These are phyloP conservation scores for Azemiops feae DNA, from an alignment of 2,113 vertebrate genomes.

Conservation along the genomic window DNA sequence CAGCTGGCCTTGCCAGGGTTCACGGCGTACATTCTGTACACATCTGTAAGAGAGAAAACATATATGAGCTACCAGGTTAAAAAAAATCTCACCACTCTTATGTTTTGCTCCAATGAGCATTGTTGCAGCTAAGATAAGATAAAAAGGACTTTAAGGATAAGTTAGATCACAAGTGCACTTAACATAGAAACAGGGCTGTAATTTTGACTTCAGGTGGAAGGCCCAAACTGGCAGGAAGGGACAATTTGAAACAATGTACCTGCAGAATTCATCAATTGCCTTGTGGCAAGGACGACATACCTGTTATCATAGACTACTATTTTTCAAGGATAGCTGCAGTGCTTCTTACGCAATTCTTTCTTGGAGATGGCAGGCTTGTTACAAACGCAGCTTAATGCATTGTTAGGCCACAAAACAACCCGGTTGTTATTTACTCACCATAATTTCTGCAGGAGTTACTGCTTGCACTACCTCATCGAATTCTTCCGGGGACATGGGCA, in stretches of 20 bases:
- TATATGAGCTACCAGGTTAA: background rate
- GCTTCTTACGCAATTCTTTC: background rate
- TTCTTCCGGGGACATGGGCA: constrained; percentile 91
- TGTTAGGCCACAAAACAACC: background rate
- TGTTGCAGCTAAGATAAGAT: background rate
- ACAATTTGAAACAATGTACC: background rate
- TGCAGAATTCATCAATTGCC: background rate
- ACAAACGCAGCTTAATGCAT: background rate
- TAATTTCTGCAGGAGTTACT: constrained; percentile 77
- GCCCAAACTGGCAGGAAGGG: background rate
- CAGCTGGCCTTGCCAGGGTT: background rate
- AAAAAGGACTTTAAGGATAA: background rate
- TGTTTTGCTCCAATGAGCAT: background rate
- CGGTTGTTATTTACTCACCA: constrained; percentile 66
- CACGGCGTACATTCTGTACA: constrained; percentile 60
- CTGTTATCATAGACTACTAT: background rate
- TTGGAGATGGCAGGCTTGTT: background rate
- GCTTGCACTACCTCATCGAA: constrained; percentile 78
- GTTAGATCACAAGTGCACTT: background rate
- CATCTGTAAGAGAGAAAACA: constrained; percentile 58
- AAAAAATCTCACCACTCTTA: background rate
- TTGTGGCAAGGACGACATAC: background rate
- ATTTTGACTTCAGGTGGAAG: background rate
- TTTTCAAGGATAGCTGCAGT: background rate
- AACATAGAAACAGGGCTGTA: background rate